Percentiles rank a stretch among this genome's conserved stretches.
Conservation (phyloP, 2,797 vertebrate species). For the Limnodromus scolopaceus region DNA sequence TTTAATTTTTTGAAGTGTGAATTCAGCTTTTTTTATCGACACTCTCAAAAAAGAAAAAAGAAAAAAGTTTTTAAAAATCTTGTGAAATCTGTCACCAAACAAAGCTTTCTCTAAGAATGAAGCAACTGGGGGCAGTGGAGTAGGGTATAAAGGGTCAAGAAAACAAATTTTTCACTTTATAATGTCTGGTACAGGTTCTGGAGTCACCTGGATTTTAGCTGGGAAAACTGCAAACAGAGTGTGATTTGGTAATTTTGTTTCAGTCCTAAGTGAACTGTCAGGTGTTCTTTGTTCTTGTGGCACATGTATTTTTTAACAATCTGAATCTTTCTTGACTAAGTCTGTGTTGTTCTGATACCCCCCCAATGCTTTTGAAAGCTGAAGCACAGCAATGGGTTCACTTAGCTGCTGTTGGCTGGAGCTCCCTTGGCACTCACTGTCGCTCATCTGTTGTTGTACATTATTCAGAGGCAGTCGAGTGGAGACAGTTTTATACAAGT, state of each 20-base stretch:
- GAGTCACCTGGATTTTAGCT: not conserved
- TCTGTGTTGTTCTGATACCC: not conserved
- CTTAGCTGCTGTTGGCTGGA: not conserved
- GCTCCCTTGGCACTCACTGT: constrained; percentile 37
- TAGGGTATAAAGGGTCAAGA: not conserved
- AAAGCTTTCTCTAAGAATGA: not conserved
- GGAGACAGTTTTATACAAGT: constrained; percentile 42
- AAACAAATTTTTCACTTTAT: not conserved
- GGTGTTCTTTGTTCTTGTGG: not conserved
- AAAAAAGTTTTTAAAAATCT: not conserved
- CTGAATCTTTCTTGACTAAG: not conserved
- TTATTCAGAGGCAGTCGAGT: constrained; percentile 45
- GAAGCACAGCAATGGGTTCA: not conserved
- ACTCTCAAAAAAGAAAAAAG: not conserved
- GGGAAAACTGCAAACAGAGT: not conserved
- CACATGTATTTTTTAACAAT: not conserved
- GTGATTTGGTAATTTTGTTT: not conserved
- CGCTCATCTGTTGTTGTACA: constrained; percentile 24
- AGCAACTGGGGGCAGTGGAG: not conserved
- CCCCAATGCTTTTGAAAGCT: not conserved
- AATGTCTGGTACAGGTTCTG: not conserved
- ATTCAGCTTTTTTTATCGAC: not conserved
- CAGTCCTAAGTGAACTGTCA: not conserved
- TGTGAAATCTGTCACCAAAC: not conserved
- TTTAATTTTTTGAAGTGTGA: not conserved